phyloP scores from a whole-genome alignment of 2,888 invertebrate genomes.

The Poecilus cupreus region DNA sequence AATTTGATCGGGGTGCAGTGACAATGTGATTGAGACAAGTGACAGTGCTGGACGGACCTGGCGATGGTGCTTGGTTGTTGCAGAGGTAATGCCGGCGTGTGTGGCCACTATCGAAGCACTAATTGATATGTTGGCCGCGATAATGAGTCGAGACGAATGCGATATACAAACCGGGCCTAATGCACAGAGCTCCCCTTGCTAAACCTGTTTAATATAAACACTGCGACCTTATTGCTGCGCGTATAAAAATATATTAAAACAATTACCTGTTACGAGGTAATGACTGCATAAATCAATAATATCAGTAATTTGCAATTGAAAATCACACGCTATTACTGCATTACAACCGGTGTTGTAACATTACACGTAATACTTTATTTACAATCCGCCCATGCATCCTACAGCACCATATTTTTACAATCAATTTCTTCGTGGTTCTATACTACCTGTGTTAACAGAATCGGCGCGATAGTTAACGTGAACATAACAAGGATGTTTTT shows the following conservation, averaged over 20 bases:
- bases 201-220: not conserved
- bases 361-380: constrained; percentile 37
- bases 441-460: constrained; percentile 27
- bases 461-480: not conserved
- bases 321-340: constrained; percentile 44
- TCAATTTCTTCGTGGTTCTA: constrained; percentile 19
- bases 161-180: constrained; percentile 50
- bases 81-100: not conserved
- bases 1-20: not conserved
- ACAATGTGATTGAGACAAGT: too few relatives aligned
- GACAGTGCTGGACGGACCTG: not conserved
- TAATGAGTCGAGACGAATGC: constrained; percentile 53
- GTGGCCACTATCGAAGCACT: not conserved
- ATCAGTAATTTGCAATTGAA: constrained; percentile 57
- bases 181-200: constrained; percentile 10
- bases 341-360: not conserved
- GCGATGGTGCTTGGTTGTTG: too few relatives aligned
- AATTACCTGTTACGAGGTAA: constrained; percentile 40
- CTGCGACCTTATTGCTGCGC: too few relatives aligned
- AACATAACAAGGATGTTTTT: constrained; percentile 43
- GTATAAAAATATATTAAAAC: too few relatives aligned
- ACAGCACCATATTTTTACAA: constrained; percentile 7
- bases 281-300: constrained; percentile 55
- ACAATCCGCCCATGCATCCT: not conserved
- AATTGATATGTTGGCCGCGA: constrained; percentile 54